Evolutionary conservation across 92 coral and sea anemone genomes (phyloP).

Genomic region (Desmophyllum pertusum): DNA sequence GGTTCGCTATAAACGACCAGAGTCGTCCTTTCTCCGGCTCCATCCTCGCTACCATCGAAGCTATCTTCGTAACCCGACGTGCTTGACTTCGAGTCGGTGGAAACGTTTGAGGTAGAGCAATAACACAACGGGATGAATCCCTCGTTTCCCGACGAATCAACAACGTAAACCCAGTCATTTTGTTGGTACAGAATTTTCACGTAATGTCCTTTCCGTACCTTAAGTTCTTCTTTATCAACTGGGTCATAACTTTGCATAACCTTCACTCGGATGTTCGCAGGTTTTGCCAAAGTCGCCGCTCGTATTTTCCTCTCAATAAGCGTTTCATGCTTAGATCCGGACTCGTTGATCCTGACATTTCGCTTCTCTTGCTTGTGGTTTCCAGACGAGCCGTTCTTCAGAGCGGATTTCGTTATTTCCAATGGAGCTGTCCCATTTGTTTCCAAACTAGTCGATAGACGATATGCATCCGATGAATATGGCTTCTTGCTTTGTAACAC

Average conservation of each 20-base stretch:
- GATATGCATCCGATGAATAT: slow-evolving; percentile 69
- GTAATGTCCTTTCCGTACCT: slow-evolving; percentile 69
- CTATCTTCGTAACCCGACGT: slow-evolving; percentile 84
- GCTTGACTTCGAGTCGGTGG: slow-evolving; percentile 76
- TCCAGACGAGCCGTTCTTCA: slow-evolving; percentile 70
- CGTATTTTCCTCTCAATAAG: slow-evolving; percentile 70
- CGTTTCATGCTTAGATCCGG: slow-evolving; percentile 60
- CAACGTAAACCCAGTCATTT: slow-evolving; percentile 83
- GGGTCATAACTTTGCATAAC: slow-evolving; percentile 67
- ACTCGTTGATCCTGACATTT: slow-evolving; percentile 78
- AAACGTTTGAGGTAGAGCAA: slow-evolving; percentile 67
- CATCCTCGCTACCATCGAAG: slow-evolving; percentile 67
- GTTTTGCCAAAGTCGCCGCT: slow-evolving; percentile 69
- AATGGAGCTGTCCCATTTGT: slow-evolving; percentile 20
- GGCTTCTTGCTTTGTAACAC: slow-evolving; percentile 68
- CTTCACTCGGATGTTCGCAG: slow-evolving; percentile 80
- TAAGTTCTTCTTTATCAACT: slow-evolving; percentile 72
- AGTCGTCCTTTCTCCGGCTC: slow-evolving; percentile 51
- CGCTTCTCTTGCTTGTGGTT: slow-evolving; percentile 60
- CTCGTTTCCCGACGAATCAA: slow-evolving; percentile 74
- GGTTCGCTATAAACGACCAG: slow-evolving; percentile 23
- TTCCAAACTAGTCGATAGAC: slow-evolving; percentile 37
- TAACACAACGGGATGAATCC: slow-evolving; percentile 78
- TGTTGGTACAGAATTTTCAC: slow-evolving; percentile 77
- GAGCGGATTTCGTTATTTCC: slow-evolving; percentile 65